These are phyloP conservation scores for Aurelia coerulea DNA, from an alignment of 30 jellyfish, hydroid and myxozoan genomes.

Conservation along the genomic window DNA sequence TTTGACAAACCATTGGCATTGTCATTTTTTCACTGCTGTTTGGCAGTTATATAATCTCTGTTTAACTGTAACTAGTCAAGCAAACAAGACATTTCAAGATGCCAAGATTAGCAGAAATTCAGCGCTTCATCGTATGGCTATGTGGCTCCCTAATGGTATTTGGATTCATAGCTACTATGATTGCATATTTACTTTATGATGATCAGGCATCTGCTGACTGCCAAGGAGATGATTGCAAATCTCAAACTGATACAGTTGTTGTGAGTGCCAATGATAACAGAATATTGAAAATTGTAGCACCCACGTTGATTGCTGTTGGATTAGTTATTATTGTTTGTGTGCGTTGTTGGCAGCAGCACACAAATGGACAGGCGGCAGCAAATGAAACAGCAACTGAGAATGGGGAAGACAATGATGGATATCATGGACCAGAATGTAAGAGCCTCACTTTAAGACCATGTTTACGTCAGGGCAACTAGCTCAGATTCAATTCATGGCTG, in stretches of 20 bases:
- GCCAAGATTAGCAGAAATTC: slow-evolving; percentile 13
- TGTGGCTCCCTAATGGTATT: slow-evolving; percentile 38
- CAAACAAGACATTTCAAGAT: background rate
- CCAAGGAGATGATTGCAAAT: background rate
- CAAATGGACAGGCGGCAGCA: background rate
- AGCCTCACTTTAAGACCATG: background rate
- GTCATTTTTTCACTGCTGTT: no score
- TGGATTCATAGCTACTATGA: slow-evolving; percentile 40
- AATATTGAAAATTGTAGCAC: slow-evolving; percentile 23
- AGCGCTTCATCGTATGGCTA: slow-evolving; percentile 19
- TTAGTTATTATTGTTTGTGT: background rate
- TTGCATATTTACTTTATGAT: slow-evolving; percentile 28
- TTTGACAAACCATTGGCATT: no score
- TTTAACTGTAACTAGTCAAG: background rate
- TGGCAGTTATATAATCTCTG: no score
- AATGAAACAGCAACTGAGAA: background rate
- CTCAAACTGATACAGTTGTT: background rate
- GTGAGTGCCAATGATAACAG: slow-evolving; percentile 12
- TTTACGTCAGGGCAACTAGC: no score
- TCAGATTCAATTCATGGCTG: no score
- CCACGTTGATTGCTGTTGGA: slow-evolving; percentile 31
- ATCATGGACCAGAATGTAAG: slow-evolving; percentile 16
- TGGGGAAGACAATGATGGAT: slow-evolving; percentile 18
- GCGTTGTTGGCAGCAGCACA: slow-evolving; percentile 40
- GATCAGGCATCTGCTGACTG: slow-evolving; percentile 1